Conservation (phyloP, 2,797 vertebrate species). For the Cheirogaleus major region DNA sequence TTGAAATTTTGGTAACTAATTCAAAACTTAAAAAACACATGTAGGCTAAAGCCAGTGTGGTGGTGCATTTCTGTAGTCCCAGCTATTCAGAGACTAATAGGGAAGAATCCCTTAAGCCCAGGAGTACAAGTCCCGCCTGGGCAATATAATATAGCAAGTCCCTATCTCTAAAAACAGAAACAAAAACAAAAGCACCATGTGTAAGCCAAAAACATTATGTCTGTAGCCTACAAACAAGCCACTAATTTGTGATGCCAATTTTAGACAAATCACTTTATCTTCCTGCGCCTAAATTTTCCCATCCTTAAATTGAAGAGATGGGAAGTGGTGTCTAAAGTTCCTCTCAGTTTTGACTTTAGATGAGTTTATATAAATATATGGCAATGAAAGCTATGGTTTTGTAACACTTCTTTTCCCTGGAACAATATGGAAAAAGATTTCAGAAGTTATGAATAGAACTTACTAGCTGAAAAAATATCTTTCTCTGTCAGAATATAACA, state of each 20-base stretch:
- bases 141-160: not conserved
- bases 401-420: not conserved
- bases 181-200: not conserved
- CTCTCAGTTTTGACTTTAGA: constrained; percentile 30
- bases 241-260: constrained; percentile 17
- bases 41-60: not conserved
- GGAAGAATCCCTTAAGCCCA: not conserved
- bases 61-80: not conserved
- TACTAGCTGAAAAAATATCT: not conserved
- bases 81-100: not conserved
- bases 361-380: constrained; percentile 42
- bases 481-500: constrained; percentile 16
- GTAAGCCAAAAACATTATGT: not conserved
- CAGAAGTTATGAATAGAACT: not conserved
- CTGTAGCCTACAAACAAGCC: not conserved
- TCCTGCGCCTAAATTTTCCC: constrained; percentile 24
- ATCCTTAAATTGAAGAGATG: constrained; percentile 32
- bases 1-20: constrained; percentile 14
- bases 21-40: constrained; percentile 11
- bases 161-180: not conserved
- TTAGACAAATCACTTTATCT: constrained; percentile 49
- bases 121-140: not conserved
- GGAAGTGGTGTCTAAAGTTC: not conserved
- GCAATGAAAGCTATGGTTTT: not conserved
- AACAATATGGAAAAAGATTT: constrained; percentile 41